Evolutionary conservation across 2,113 vertebrate genomes (phyloP).

Genomic region (Xenus cinereus): DNA sequence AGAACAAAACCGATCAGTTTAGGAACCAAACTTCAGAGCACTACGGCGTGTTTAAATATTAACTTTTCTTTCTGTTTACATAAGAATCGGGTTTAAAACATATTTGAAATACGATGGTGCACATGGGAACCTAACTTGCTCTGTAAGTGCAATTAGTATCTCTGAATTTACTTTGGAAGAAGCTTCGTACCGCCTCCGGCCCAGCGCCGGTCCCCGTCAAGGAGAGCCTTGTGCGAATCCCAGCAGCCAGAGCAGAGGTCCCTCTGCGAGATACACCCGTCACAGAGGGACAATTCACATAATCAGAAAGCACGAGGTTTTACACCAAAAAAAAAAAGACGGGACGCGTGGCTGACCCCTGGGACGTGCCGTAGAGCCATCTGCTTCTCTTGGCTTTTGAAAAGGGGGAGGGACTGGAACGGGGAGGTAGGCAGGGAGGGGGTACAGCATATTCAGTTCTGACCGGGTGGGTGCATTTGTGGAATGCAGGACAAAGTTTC

Average conservation of each 20-base stretch:
- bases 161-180: constrained; percentile 10
- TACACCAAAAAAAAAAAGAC: not conserved
- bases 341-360: not conserved
- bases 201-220: rapidly evolving
- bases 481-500: not conserved
- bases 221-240: not conserved
- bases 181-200: not conserved
- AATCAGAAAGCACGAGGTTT: not conserved
- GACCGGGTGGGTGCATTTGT: not conserved
- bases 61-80: not conserved
- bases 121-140: not conserved
- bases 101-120: not conserved
- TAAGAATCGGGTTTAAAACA: not conserved
- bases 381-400: not conserved
- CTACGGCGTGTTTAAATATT: not conserved
- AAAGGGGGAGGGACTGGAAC: not conserved
- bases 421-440: not conserved
- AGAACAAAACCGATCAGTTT: not conserved
- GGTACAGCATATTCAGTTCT: not conserved
- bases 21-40: not conserved
- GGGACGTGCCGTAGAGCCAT: rapidly evolving
- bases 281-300: not conserved
- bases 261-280: rapidly evolving
- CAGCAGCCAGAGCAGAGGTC: not conserved
- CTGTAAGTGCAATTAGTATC: not conserved